Evolutionary conservation across 2,797 vertebrate genomes (phyloP), one percentile per base, ranked within the genome.

Genomic region (Spinus olivaceus): DNA sequence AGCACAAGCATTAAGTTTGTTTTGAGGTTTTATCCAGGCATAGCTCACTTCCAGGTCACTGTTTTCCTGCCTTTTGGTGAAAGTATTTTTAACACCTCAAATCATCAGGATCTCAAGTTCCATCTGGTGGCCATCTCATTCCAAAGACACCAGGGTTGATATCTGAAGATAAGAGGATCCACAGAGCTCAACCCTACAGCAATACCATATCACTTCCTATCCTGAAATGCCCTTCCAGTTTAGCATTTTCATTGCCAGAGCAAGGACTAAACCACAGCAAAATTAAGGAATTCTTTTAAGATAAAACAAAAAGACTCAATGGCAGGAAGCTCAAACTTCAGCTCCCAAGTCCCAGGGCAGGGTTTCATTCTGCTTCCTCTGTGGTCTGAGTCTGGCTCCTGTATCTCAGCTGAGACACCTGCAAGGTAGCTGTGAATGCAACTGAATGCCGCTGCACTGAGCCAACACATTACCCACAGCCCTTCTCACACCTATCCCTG

Each of bases 301-400:
- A 41, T 39, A 53, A 86, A 33, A 72, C 0, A 2, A 33, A 41
- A 76, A 39, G 18, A 57, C 3, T 4, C 2, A 1, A 1, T 4
- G 10, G 9, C 42, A 72, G 22, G 32, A 88, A 92, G 28, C 10
- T 81, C 46, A 47, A 50, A 13, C 10, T 16, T 37, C 39, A 78
- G 15, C 32, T 90, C 41, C 10, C 12, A 51, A 61, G 24, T 53
- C 21, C 5, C 54, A 86, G 42, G 8, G 9, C 41, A 50, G 13
- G 13, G 8, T 53, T 81, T 76, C 12, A 81, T 57, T 23, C 41
- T 86, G 20, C n/a, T 39, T 61, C 37, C 35, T 64, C n/a, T 6
- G 2, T 0, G 0, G 9, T 57, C 39, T 60, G 17, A 79, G 3
- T 19, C 16, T 67, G 32, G 20, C 22, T 83, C 27, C 54, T 78